Evolutionary conservation across 2,797 vertebrate species (phyloP), one percentile per base, ranked within the genome.

Genomic region (Furcifer pardalis): DNA sequence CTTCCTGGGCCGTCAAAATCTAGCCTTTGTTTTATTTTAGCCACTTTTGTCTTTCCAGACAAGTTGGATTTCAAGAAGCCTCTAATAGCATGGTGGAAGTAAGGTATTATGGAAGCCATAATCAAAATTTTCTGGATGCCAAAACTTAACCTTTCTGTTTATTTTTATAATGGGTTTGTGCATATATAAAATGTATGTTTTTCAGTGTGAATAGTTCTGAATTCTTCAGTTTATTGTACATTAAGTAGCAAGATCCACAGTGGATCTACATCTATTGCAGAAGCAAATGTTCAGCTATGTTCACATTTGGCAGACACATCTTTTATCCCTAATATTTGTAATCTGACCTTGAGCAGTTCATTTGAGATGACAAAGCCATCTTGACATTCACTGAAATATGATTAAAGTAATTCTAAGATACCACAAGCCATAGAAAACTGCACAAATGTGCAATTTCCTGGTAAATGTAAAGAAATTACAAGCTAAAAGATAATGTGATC

Each of bases 391-490:
- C 0, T 77, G 23, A 83, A 85, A 66, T 82, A 77, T 77, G 72
- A 86, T 80, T 89, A 86, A 60, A 84, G 79, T 60, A 76, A 65
- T 0, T 0, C 52, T 62, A 23, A 7, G 68, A 71, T 77, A 77
- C 71, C 21, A 75, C 83, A 87, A 91, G 66, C 90, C 90, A 87
- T 59, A 90, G 56, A 60, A 66, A n/a, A 84, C 19, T 85, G 77
- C 27, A 63, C 69, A 77, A 32, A 25, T n/a, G 13, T 84, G 79
- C 0, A 2, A 82, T 76, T 91, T 87, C 84, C 52, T 77, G 82
- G 81, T 72, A 80, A 77, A 90, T 86, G 78, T 83, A 49, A 73
- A 83, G 81, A 52, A 86, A 56, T 87, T 81, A 69, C 59, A 82
- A 89, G 86, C 84, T 81, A 49, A 89, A 79, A 69, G 66, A 82